A percentile compares a stretch with the other conserved stretches of the same genome.
Conservation (phyloP, 23 tunicate species). For the Ascidia mentula region DNA sequence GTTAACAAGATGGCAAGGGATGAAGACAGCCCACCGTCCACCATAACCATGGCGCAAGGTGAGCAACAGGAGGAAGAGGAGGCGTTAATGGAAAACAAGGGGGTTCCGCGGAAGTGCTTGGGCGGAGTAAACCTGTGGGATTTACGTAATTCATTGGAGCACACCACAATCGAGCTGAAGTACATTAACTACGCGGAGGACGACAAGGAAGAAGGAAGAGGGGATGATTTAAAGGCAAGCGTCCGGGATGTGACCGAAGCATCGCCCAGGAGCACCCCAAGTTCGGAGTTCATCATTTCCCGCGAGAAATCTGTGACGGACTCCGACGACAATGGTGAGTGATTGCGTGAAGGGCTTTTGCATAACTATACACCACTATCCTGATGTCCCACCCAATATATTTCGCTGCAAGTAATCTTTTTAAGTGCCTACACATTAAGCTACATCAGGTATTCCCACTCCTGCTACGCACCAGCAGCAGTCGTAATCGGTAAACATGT, state of each 20-base stretch:
- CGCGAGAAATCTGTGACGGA: slow-evolving; percentile 38
- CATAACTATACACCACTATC: no score
- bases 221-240: background rate
- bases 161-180: slow-evolving; percentile 25
- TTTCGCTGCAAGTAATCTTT: no score
- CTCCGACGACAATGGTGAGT: slow-evolving; percentile 29
- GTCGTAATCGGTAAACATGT: no score
- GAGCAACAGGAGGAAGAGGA: slow-evolving; percentile 6
- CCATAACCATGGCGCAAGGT: background rate
- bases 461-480: no score
- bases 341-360: no score
- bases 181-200: background rate
- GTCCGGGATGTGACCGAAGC: slow-evolving; percentile 31
- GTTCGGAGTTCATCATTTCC: slow-evolving; percentile 29
- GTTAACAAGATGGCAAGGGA: background rate
- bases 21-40: background rate
- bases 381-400: no score
- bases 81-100: background rate
- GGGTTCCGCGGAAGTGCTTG: background rate
- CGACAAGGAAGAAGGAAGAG: background rate
- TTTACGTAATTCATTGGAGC: slow-evolving; percentile 43
- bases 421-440: no score
- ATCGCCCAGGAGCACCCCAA: slow-evolving; percentile 50
- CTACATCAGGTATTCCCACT: no score
- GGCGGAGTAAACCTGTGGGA: slow-evolving; percentile 39